These are phyloP conservation scores for Perithous albicinctus DNA, from an alignment of 2,888 invertebrate species.

Conservation along the genomic window DNA sequence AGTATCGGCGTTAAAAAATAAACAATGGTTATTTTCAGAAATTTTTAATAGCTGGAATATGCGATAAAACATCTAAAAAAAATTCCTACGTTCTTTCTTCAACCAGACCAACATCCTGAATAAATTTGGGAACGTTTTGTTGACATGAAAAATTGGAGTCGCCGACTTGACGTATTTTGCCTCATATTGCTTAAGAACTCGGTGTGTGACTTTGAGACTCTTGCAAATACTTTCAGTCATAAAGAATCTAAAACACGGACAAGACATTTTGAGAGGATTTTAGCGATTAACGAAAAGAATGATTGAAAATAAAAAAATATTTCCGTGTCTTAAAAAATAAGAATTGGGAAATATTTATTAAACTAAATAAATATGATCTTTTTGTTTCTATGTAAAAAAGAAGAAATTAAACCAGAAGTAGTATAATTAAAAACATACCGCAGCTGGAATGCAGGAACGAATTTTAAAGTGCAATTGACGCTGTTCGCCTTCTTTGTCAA, in stretches of 20 bases:
- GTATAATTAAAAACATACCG: constrained; percentile 86
- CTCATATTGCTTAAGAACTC: background rate
- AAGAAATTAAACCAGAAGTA: constrained; percentile 25
- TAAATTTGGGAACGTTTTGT: no score
- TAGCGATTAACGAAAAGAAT: background rate
- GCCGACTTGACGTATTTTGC: no score
- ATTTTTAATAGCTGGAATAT: no score
- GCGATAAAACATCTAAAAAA: no score
- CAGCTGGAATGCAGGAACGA: constrained; percentile 89
- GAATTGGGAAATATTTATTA: background rate
- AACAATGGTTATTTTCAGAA: no score
- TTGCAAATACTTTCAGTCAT: constrained; percentile 1
- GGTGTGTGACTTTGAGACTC: background rate
- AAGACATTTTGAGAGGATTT: background rate
- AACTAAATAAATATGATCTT: background rate
- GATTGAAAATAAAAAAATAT: background rate
- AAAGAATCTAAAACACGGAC: background rate
- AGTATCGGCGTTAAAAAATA: no score
- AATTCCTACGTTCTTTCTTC: no score
- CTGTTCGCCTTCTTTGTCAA: constrained; percentile 90
- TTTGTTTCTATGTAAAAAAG: background rate
- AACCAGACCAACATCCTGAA: no score
- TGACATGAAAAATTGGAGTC: no score
- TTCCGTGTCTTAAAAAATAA: background rate
- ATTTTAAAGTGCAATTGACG: constrained; percentile 90